Conservation (phyloP, 2,888 invertebrate species). For the Theretra japonica region DNA sequence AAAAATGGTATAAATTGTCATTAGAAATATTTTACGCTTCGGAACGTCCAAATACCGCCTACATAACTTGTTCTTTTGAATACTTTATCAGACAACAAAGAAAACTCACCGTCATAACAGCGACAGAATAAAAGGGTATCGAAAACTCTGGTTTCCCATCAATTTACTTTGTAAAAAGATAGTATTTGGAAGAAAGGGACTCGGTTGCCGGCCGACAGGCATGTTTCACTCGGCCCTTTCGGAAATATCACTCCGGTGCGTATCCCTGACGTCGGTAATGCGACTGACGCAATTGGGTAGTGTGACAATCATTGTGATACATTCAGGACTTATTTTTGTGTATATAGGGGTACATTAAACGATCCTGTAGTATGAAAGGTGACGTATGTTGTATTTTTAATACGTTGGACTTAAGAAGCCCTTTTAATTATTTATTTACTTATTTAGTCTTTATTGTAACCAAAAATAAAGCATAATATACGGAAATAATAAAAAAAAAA, state of each 20-base stretch:
- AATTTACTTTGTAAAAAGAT: slow-evolving; percentile 31
- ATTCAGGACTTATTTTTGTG: not conserved
- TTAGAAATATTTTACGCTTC: too few relatives aligned
- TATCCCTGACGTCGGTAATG: slow-evolving; percentile 36
- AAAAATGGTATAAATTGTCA: too few relatives aligned
- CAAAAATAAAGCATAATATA: too few relatives aligned
- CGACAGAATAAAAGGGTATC: not conserved
- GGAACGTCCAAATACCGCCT: too few relatives aligned
- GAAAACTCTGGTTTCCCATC: slow-evolving; percentile 5
- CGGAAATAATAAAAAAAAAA: too few relatives aligned
- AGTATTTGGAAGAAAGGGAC: slow-evolving; percentile 22
- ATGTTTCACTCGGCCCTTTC: slow-evolving; percentile 47
- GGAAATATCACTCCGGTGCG: slow-evolving; percentile 45
- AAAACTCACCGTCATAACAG: not conserved
- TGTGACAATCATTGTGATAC: not conserved
- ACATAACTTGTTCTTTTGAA: too few relatives aligned
- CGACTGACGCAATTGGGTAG: not conserved
- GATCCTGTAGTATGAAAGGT: too few relatives aligned
- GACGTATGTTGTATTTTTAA: too few relatives aligned
- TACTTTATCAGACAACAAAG: not conserved
- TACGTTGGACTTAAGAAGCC: too few relatives aligned
- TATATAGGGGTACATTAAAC: not conserved
- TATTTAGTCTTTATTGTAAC: too few relatives aligned
- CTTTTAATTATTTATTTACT: too few relatives aligned
- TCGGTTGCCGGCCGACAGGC: slow-evolving; percentile 37